These are phyloP conservation scores for Oryzias woworae DNA, from an alignment of 2,113 vertebrate species.

Conservation along the genomic window DNA sequence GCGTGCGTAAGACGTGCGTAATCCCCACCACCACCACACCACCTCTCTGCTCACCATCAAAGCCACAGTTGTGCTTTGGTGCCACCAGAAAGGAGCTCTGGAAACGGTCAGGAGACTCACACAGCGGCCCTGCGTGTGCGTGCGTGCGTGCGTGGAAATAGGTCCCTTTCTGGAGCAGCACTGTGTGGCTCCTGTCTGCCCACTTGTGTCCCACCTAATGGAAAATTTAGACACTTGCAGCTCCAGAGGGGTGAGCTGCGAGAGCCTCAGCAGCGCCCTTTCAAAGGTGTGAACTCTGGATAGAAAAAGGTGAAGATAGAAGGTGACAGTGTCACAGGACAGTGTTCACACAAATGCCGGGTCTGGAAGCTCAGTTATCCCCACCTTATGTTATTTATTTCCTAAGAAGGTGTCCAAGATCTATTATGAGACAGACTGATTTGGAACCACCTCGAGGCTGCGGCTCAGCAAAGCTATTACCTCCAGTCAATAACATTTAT, in stretches of 20 bases:
- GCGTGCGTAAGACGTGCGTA: slow-evolving; percentile 68
- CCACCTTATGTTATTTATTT: slow-evolving; percentile 55
- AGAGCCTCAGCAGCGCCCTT: slow-evolving; percentile 20
- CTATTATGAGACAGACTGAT: slow-evolving; percentile 61
- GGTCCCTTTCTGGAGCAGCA: slow-evolving; percentile 24
- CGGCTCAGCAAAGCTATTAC: slow-evolving; percentile 67
- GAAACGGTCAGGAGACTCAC: slow-evolving; percentile 47
- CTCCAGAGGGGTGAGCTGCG: slow-evolving; percentile 37
- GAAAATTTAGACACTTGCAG: slow-evolving; percentile 69
- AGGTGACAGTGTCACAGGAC: slow-evolving; percentile 5
- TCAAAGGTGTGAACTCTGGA: slow-evolving; percentile 39
- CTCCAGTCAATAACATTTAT: slow-evolving; percentile 74
- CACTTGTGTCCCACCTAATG: slow-evolving; percentile 61
- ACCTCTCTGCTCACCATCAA: slow-evolving; percentile 42
- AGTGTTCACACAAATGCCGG: slow-evolving; percentile 42
- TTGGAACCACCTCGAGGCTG: slow-evolving; percentile 61
- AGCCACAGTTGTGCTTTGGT: slow-evolving; percentile 42
- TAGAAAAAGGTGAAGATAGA: slow-evolving; percentile 36
- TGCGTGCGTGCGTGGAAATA: too few relatives aligned
- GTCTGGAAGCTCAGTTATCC: slow-evolving; percentile 26
- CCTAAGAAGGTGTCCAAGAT: slow-evolving; percentile 53
- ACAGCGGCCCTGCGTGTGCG: background rate
- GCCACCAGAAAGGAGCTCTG: slow-evolving; percentile 35
- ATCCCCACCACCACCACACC: slow-evolving; percentile 25
- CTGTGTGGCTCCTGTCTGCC: slow-evolving; percentile 41